Conservation (phyloP, 2,113 vertebrate species). For the Elephas maximus region DNA sequence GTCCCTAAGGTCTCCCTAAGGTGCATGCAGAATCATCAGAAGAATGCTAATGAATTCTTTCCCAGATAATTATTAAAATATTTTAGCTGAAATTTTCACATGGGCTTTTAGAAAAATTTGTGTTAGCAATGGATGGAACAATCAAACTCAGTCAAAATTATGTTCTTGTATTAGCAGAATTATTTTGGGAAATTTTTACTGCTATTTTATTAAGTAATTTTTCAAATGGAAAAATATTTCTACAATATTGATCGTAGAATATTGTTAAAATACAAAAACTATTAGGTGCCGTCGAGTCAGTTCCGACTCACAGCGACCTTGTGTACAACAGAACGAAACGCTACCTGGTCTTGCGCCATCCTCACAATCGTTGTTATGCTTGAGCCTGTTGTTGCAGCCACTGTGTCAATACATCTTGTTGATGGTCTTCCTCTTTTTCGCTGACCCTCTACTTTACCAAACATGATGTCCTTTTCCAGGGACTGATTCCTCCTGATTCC, state of each 20-base stretch:
- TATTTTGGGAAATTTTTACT: neutral
- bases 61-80: conserved; percentile 4
- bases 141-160: conserved; percentile 9
- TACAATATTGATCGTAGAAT: neutral
- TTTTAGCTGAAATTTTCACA: neutral
- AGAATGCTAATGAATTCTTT: conserved; percentile 44
- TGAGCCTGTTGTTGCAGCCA: too few relatives aligned
- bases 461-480: too few relatives aligned
- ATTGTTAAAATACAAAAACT: conserved; percentile 24
- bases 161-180: conserved; percentile 42
- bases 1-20: neutral
- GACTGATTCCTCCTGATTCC: too few relatives aligned
- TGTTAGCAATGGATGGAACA: neutral
- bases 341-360: too few relatives aligned
- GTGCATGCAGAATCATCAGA: neutral
- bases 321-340: too few relatives aligned
- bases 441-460: too few relatives aligned
- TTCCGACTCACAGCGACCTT: too few relatives aligned
- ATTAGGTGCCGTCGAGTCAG: too few relatives aligned
- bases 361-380: too few relatives aligned
- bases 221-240: conserved; percentile 20
- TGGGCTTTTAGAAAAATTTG: conserved; percentile 23
- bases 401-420: too few relatives aligned
- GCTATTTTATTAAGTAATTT: conserved; percentile 24
- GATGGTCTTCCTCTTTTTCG: too few relatives aligned